These are phyloP conservation scores for Caenorhabditis brenneri DNA, from an alignment of 1,140 invertebrate species.

Conservation along the genomic window DNA sequence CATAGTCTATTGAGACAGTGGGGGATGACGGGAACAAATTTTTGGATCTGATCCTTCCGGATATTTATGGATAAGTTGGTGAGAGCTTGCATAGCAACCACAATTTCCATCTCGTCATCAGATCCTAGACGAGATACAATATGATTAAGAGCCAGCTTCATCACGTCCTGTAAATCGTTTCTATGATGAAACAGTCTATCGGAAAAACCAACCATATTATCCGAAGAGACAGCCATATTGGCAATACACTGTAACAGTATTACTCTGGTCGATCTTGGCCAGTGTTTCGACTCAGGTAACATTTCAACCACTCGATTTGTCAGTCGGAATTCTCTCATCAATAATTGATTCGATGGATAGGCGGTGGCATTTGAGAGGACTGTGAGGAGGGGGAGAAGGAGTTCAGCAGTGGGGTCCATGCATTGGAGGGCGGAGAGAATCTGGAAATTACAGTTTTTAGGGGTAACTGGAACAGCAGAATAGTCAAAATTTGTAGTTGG, in stretches of 20 bases:
- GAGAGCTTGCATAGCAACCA: slow-evolving; percentile 64
- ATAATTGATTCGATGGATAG: slow-evolving; percentile 61
- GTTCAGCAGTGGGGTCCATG: slow-evolving; percentile 58
- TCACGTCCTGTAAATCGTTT: slow-evolving; percentile 52
- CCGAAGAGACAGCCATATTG: slow-evolving; percentile 61
- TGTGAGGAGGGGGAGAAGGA: slow-evolving; percentile 61
- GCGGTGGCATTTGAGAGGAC: slow-evolving; percentile 65
- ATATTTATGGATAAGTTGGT: slow-evolving; percentile 62
- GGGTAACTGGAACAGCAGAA: too few relatives aligned
- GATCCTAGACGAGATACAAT: slow-evolving; percentile 56
- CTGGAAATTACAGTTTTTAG: too few relatives aligned
- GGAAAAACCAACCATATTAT: slow-evolving; percentile 61
- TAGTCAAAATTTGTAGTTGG: too few relatives aligned
- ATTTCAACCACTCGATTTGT: slow-evolving; percentile 60
- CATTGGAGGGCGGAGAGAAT: slow-evolving; percentile 60
- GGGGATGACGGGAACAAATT: slow-evolving; percentile 60
- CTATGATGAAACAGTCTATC: too few relatives aligned
- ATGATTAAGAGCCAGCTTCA: slow-evolving; percentile 50
- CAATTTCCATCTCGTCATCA: slow-evolving; percentile 60
- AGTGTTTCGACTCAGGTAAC: slow-evolving; percentile 52
- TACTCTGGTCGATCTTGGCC: slow-evolving; percentile 60
- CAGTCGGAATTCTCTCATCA: slow-evolving; percentile 58
- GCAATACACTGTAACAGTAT: slow-evolving; percentile 64
- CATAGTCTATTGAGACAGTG: slow-evolving; percentile 59
- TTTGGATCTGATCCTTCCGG: slow-evolving; percentile 27